Evolutionary conservation across 2,888 invertebrate genomes (phyloP).

Genomic region (Pandemis heparana): DNA sequence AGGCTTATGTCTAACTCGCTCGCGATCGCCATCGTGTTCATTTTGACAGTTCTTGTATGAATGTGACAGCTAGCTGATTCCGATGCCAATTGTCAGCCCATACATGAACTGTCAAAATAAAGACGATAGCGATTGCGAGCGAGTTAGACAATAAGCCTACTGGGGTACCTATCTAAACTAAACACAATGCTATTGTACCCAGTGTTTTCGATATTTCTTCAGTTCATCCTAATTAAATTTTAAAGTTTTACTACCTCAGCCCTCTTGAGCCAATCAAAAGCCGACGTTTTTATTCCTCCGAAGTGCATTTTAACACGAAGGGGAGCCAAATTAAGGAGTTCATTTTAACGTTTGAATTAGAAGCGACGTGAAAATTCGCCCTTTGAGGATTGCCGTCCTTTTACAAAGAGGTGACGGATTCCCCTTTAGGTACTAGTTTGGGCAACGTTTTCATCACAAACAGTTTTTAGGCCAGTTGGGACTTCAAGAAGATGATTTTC

Average conservation of each 20-base stretch:
- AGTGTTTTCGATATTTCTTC: background rate
- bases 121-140: too few species aligned
- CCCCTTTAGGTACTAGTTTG: too few species aligned
- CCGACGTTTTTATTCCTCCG: conserved; percentile 35
- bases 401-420: conserved; percentile 2
- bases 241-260: conserved; percentile 26
- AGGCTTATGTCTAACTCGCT: too few species aligned
- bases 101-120: too few species aligned
- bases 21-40: too few species aligned
- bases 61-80: too few species aligned
- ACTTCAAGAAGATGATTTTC: too few species aligned
- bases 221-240: conserved; percentile 1
- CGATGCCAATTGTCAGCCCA: too few species aligned
- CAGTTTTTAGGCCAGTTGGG: background rate
- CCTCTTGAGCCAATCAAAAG: conserved; percentile 36
- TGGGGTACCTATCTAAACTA: too few species aligned
- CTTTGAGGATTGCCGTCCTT: conserved; percentile 9
- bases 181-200: background rate
- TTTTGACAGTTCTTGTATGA: too few species aligned
- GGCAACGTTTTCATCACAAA: background rate
- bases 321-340: conserved; percentile 37
- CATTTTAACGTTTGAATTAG: conserved; percentile 40
- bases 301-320: conserved; percentile 40
- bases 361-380: conserved; percentile 18
- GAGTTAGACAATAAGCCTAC: too few species aligned